These are phyloP conservation scores for Cecropterus lyciades DNA, from an alignment of 1,140 invertebrate genomes.

Conservation along the genomic window DNA sequence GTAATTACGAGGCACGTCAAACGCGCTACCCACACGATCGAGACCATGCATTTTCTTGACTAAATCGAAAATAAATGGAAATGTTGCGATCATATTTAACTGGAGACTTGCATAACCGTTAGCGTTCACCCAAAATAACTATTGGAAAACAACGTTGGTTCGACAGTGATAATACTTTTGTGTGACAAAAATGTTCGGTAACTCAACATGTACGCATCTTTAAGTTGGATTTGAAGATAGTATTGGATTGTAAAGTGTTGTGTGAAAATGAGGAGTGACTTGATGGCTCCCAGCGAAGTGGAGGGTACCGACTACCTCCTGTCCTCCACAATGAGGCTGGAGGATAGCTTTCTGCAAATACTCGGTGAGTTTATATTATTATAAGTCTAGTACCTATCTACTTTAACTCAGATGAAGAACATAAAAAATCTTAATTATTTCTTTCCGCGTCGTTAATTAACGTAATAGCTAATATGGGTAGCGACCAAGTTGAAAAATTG, in stretches of 20 bases:
- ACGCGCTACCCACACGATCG: conserved; percentile 18
- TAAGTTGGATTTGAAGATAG: conserved; percentile 41
- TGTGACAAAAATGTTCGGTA: conserved; percentile 33
- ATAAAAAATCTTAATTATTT: background rate
- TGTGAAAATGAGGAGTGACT: conserved; percentile 80
- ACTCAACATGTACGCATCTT: conserved; percentile 24
- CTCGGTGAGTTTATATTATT: conserved; percentile 78
- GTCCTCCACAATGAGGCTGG: conserved; percentile 85
- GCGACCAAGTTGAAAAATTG: no score
- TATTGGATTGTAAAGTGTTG: conserved; percentile 36
- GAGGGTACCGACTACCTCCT: conserved; percentile 86
- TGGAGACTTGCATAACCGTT: conserved; percentile 38
- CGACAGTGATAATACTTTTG: conserved; percentile 22
- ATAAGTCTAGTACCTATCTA: background rate
- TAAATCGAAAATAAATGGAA: conserved; percentile 21
- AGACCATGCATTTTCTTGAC: conserved; percentile 11
- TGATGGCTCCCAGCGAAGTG: conserved; percentile 82
- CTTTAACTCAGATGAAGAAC: background rate
- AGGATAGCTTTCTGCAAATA: conserved; percentile 85
- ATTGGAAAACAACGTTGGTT: conserved; percentile 29
- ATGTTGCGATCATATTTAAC: conserved; percentile 36
- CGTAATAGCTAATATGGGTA: background rate
- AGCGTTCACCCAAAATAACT: conserved; percentile 36
- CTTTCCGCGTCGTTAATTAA: background rate
- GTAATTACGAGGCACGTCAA: conserved; percentile 43